Evolutionary conservation across 2,888 invertebrate species (phyloP).

Genomic region (Saturnia pavonia): DNA sequence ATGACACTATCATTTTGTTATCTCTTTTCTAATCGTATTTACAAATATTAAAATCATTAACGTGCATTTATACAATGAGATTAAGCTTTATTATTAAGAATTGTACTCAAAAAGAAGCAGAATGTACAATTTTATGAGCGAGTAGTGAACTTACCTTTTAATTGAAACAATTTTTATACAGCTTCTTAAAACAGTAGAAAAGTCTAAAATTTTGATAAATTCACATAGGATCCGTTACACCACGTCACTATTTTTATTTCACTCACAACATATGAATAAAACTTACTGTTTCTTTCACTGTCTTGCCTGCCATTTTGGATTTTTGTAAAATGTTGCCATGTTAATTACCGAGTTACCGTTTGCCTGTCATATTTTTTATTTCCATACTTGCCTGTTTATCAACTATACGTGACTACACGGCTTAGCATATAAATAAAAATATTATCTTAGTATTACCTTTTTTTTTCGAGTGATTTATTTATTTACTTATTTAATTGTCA

Average conservation of each 20-base stretch:
- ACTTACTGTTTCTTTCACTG: slow-evolving; percentile 34
- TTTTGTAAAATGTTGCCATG: slow-evolving; percentile 47
- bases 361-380: too few relatives aligned
- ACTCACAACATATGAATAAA: slow-evolving; percentile 55
- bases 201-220: slow-evolving; percentile 20
- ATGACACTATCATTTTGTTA: slow-evolving; percentile 14
- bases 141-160: slow-evolving; percentile 66
- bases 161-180: slow-evolving; percentile 26
- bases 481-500: too few relatives aligned
- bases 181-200: neutral
- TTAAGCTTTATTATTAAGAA: slow-evolving; percentile 3
- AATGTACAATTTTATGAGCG: slow-evolving; percentile 63
- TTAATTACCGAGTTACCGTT: too few relatives aligned
- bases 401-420: too few relatives aligned
- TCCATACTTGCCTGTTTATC: too few relatives aligned
- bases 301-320: slow-evolving; percentile 71
- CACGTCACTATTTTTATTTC: slow-evolving; percentile 68
- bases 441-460: too few relatives aligned
- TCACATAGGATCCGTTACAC: slow-evolving; percentile 56
- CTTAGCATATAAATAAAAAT: too few relatives aligned
- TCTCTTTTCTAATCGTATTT: slow-evolving; percentile 6
- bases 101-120: slow-evolving; percentile 59
- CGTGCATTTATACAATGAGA: neutral
- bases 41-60: neutral
- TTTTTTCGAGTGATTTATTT: too few relatives aligned